Base-by-base conservation (phyloP, 2,113 vertebrate species). In the human region DNA sequence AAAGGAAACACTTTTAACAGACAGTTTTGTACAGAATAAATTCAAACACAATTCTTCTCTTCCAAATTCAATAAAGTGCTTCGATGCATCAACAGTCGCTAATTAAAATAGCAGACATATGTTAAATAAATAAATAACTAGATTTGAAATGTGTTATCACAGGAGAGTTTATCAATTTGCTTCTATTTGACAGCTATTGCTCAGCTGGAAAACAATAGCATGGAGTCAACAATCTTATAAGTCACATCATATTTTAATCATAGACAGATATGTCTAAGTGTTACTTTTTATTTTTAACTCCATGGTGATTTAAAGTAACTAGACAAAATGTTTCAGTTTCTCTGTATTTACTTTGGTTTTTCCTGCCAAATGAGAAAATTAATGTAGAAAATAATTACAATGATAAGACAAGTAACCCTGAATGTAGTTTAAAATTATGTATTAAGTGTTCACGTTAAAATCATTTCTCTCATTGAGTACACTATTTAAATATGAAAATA, bases 111-210 rank as follows among this genome's bases (percentile, higher is more conserved):
- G 12, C 55, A 97, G 59, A 89, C 43, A 76, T 86, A 90, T 76
- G 76, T 72, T 84, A 95, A 83, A 64, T 94, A 93, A 98, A 55
- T 64, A 97, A 90, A 92, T 48, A 72, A 94, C 43, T 85, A 92
- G n/a, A 78, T 35, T 88, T 66, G 35, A 93, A 92, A 72, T 35
- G 7, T 45, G 23, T 70, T 81, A 84, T 23, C 68, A 92, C 23
- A 90, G 10, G 9, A n/a, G 7, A 92, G 48, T 43, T 30, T 87
- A 35, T 89, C 91, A 86, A 89, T 83, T 84, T 93, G 78, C 43
- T 95, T 66, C 81, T 80, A 70, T 61, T n/a, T 85, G 84, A 87
- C 55, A 94, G 89, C 7, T 50, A 52, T 80, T 93, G 45, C 14
- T 95, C 32, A 50, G 40, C 35, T 80, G 17, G 14, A 90, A 96